Percentiles rank a stretch among this genome's conserved stretches.
These are phyloP conservation scores for Sclerodermus sp. DNA, from an alignment of 2,888 invertebrate species.

Conservation along the genomic window DNA sequence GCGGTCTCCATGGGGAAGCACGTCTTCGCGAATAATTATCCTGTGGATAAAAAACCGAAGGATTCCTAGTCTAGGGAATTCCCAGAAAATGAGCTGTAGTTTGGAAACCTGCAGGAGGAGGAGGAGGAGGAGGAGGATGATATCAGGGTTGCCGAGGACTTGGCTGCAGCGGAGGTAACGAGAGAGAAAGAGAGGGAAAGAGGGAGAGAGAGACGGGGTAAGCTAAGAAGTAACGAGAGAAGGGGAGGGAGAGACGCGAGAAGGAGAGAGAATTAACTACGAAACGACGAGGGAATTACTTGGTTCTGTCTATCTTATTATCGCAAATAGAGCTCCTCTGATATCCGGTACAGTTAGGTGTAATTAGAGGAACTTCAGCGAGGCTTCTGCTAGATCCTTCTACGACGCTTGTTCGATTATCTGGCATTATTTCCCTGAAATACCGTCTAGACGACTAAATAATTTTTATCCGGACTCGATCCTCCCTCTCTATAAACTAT, in stretches of 20 bases:
- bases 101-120: background rate
- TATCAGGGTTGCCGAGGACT: background rate
- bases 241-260: no score
- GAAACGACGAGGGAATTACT: slow-evolving; percentile 26
- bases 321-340: slow-evolving; percentile 23
- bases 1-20: no score
- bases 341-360: slow-evolving; percentile 26
- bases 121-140: background rate
- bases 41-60: background rate
- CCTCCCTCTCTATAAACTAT: background rate
- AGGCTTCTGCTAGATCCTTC: slow-evolving; percentile 1
- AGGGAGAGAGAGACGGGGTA: no score
- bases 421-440: no score
- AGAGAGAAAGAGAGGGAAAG: background rate
- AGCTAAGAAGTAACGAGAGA: no score
- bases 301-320: slow-evolving; percentile 23
- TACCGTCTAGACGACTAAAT: no score
- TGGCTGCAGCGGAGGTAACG: slow-evolving; percentile 6
- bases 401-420: no score
- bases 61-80: background rate
- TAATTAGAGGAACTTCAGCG: slow-evolving; percentile 20
- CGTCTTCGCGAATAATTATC: no score
- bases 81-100: background rate
- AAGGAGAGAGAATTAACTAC: slow-evolving; percentile 14
- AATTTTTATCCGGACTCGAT: no score